Evolutionary conservation across 2,113 vertebrate species (phyloP).

Genomic region (Notechis scutatus): DNA sequence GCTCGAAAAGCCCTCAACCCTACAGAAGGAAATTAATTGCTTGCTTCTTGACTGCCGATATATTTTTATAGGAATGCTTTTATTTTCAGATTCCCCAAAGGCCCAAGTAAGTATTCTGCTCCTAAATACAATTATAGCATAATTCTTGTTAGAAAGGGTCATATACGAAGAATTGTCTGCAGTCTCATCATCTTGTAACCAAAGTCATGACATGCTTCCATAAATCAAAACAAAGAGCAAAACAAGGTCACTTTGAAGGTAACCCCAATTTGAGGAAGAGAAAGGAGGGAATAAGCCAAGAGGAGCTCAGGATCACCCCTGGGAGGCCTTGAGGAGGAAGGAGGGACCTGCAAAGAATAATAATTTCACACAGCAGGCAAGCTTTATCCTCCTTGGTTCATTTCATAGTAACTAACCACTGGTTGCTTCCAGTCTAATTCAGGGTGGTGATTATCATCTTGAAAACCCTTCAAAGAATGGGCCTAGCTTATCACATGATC

Average conservation of each 20-base stretch:
- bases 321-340: not conserved
- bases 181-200: slow-evolving; percentile 62
- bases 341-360: not conserved
- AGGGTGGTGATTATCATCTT: not conserved
- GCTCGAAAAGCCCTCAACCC: slow-evolving; percentile 34
- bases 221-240: slow-evolving; percentile 56
- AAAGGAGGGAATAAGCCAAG: slow-evolving; percentile 34
- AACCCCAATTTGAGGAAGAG: not conserved
- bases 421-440: not conserved
- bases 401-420: not conserved
- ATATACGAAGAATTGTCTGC: slow-evolving; percentile 60
- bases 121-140: slow-evolving; percentile 67
- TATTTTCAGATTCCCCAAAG: slow-evolving; percentile 61
- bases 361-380: not conserved
- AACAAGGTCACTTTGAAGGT: slow-evolving; percentile 54
- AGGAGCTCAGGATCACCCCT: slow-evolving; percentile 2
- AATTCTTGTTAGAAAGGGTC: slow-evolving; percentile 60
- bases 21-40: slow-evolving; percentile 59
- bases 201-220: slow-evolving; percentile 59
- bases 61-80: slow-evolving; percentile 62
- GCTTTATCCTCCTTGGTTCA: not conserved
- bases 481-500: not conserved
- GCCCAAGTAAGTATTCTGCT: slow-evolving; percentile 64
- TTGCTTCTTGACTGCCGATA: slow-evolving; percentile 60
- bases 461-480: not conserved